Evolutionary conservation across 2,888 invertebrate genomes (phyloP).

Genomic region (Micropterix aruncella): DNA sequence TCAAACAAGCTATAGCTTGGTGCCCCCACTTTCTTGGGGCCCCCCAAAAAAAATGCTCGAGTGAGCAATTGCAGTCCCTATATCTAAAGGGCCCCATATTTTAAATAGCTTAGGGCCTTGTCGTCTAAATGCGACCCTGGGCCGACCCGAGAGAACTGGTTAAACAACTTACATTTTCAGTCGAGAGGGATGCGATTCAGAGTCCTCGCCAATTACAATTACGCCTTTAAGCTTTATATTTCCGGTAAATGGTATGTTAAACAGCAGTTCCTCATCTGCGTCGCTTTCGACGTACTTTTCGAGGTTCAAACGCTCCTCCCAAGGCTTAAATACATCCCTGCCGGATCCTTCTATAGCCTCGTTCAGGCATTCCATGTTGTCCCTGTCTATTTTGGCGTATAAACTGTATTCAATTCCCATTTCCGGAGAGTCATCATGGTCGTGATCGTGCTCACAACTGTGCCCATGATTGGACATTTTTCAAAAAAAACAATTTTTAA

Average conservation of each 20-base stretch:
- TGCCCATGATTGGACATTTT: slow-evolving; percentile 42
- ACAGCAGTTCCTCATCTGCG: slow-evolving; percentile 87
- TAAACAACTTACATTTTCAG: slow-evolving; percentile 83
- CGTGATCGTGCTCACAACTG: slow-evolving; percentile 43
- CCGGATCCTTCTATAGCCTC: slow-evolving; percentile 79
- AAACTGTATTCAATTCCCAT: slow-evolving; percentile 71
- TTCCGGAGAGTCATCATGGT: slow-evolving; percentile 50
- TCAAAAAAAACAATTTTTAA: too few relatives aligned
- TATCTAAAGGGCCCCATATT: too few relatives aligned
- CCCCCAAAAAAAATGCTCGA: too few relatives aligned
- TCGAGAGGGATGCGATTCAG: slow-evolving; percentile 70
- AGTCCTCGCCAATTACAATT: slow-evolving; percentile 80
- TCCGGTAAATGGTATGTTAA: slow-evolving; percentile 95
- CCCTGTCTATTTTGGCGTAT: slow-evolving; percentile 77
- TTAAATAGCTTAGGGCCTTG: too few relatives aligned
- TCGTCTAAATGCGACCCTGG: too few relatives aligned
- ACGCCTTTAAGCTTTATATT: slow-evolving; percentile 92
- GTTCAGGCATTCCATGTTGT: slow-evolving; percentile 81
- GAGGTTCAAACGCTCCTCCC: slow-evolving; percentile 71
- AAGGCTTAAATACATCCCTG: slow-evolving; percentile 80
- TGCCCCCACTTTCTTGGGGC: too few relatives aligned
- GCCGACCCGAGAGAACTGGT: too few relatives aligned
- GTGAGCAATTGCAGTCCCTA: too few relatives aligned
- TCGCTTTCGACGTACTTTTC: slow-evolving; percentile 90
- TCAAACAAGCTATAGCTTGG: too few relatives aligned